Base-by-base conservation (phyloP, 2,888 invertebrate species). In the Ichneumoninae sp. region DNA sequence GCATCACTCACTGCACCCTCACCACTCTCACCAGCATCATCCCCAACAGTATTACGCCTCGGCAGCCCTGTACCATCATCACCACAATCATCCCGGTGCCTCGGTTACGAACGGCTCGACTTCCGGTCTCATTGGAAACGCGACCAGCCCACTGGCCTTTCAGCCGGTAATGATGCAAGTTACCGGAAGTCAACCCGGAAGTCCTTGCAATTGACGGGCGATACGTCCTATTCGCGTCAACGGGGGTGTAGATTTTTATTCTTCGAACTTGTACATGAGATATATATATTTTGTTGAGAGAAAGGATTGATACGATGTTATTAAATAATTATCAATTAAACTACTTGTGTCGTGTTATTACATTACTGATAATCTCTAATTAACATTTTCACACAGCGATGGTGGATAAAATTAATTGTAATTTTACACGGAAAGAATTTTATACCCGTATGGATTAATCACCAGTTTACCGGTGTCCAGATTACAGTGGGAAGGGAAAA, bases 41-140 rank as follows among this genome's bases (percentile, higher is more conserved):
- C 90, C 89, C 47, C 91, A 93, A 88, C 93, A 93, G 88, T 93
- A 93, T 93, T 93, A 93, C 92, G 93, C 93, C 85, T 92, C 93
- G 63, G 91, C 93, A 70, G 90, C 92, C 3, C 88, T 93, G 8
- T 92, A 93, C 83, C 93, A 93, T 81, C 93, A 92, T 83, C 93
- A 92, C 81, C 93, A 93, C 85, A 91, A 93, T 81, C 90, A 92
- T 86, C 87, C 88, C 8, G 78, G 81, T 52, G 80, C 75, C 7
- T 81, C 81, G 60, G 81, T 86, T 78, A 81, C 88, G 36, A 88
- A 89, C 75, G 76, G 77, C 19, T 76, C 86, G 36, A 85, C 89
- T 30, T 71, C 87, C n/a, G 68, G 60, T 40, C 66, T 76, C 30
- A 81, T 85, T 69, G 88, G 88, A 16, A 87, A 88, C 70, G 85